A percentile compares a stretch with the other conserved stretches of the same genome.
Conservation (phyloP, 1,140 invertebrate genomes). For the Habropoda laboriosa region DNA sequence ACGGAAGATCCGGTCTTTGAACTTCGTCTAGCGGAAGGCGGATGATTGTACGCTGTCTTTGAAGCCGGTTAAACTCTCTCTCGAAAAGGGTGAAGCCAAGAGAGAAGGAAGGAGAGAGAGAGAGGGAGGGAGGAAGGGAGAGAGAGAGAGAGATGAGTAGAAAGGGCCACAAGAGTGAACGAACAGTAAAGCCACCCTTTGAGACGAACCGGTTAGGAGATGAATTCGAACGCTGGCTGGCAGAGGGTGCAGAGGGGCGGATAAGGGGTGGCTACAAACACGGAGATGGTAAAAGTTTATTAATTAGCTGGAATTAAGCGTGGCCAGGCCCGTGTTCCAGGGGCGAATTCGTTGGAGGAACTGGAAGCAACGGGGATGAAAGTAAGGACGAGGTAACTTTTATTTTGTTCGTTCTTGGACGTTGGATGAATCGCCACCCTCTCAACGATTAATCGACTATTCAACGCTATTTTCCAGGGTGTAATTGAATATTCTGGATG, state of each 20-base stretch:
- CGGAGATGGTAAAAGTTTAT: conserved; percentile 79
- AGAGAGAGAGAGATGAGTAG: not conserved
- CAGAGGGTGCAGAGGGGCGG: conserved; percentile 31
- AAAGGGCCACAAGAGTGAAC: conserved; percentile 59
- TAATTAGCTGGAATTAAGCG: conserved; percentile 79
- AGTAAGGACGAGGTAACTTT: conserved; percentile 38
- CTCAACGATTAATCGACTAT: conserved; percentile 31
- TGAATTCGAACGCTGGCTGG: conserved; percentile 72
- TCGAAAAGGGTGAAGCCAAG: conserved; percentile 57
- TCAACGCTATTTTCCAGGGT: conserved; percentile 33
- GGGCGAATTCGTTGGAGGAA: conserved; percentile 24
- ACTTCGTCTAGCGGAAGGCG: conserved; percentile 58
- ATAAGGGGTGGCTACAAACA: conserved; percentile 63
- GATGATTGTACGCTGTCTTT: conserved; percentile 65
- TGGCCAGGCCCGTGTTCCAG: conserved; percentile 54
- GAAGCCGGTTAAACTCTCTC: conserved; percentile 61
- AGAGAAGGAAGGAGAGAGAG: conserved; percentile 11
- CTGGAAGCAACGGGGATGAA: conserved; percentile 27
- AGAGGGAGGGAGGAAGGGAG: conserved; percentile 5
- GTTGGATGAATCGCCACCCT: not conserved
- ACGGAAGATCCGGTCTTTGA: conserved; percentile 59
- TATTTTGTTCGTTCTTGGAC: conserved; percentile 12
- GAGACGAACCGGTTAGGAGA: conserved; percentile 73
- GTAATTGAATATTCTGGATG: conserved; percentile 27
- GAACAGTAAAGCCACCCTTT: conserved; percentile 74